Evolutionary conservation across 2,888 invertebrate species (phyloP), one percentile per base, ranked within the genome.

Genomic region (Cyclophora punctaria): DNA sequence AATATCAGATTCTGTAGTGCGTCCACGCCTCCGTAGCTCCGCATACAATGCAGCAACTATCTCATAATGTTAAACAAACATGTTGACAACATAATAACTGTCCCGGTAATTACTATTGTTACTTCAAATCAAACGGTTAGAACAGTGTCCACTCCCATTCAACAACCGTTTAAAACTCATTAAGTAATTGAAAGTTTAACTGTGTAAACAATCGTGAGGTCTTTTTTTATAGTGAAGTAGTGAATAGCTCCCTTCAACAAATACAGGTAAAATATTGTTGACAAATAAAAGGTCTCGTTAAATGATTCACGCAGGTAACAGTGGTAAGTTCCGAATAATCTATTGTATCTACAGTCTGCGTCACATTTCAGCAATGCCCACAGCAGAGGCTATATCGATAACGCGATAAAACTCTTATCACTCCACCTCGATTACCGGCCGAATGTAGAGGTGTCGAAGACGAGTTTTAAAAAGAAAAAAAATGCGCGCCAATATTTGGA

Each of bases 401-500:
- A 80, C 70, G 67, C 75, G 80, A 79, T 83, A 83, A 78, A 69
- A 69, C 75, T 72, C 74, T 82, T 85, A 84, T 83, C 85, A 86
- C 73, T 83, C 71, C 64, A 67, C 70, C 71, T 68, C 77, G 75
- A 83, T 80, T 74, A 69, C 66, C 67, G 69, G 67, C 62, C 68
- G 69, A 68, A 75, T 57, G 64, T 67, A 69, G 71, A 71, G 74
- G 80, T 69, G 65, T 66, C 55, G 52, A 53, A 57, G 67, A 56
- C 54, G 53, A 45, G 37, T 48, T 51, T 53, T 52, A 61, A 56
- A 58, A 65, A 70, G 65, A 60, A 65, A 54, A 67, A 68, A 73
- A 72, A 85, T 84, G 84, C 78, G 74, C 71, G 73, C 75, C 65
- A 60, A 73, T 62, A 54, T 69, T 63, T 65, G 80, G 66, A 71